Evolutionary conservation across 1,140 invertebrate species (phyloP).

Genomic region (Acromyrmex charruanus): DNA sequence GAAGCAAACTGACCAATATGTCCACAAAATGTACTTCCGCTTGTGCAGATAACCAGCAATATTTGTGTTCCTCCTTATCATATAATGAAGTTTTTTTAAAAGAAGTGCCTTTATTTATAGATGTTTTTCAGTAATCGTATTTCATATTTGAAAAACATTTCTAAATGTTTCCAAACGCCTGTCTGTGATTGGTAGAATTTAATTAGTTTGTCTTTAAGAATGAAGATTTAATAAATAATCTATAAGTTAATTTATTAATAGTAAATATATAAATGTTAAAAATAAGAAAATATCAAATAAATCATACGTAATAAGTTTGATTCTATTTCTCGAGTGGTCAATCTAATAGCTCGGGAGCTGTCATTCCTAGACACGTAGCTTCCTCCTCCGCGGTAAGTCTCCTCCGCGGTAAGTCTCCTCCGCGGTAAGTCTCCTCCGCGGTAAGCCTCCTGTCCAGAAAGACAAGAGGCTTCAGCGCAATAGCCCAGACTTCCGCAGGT

Average conservation of each 20-base stretch:
- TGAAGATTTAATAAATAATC: no score
- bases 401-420: slow-evolving; percentile 14
- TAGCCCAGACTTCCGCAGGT: slow-evolving; percentile 74
- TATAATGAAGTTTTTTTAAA: not conserved
- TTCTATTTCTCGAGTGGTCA: not conserved
- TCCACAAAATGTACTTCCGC: slow-evolving; percentile 43
- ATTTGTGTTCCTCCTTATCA: slow-evolving; percentile 3
- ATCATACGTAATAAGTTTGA: slow-evolving; percentile 4
- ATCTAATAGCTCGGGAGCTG: slow-evolving; percentile 5
- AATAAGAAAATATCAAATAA: slow-evolving; percentile 10
- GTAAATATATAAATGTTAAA: not conserved
- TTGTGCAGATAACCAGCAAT: slow-evolving; percentile 20
- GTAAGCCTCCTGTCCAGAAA: slow-evolving; percentile 16
- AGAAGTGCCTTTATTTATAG: not conserved
- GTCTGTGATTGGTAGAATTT: not conserved
- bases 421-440: slow-evolving; percentile 19
- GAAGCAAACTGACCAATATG: slow-evolving; percentile 60
- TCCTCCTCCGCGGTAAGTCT: slow-evolving; percentile 21
- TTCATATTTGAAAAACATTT: not conserved
- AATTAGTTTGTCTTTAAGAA: not conserved
- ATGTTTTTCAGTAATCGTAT: not conserved
- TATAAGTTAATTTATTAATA: not conserved
- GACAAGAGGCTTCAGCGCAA: slow-evolving; percentile 73
- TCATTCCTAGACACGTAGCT: slow-evolving; percentile 37
- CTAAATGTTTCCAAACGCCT: not conserved